A percentile compares a stretch with the other conserved stretches of the same genome.
Conservation (phyloP, 2,797 vertebrate genomes). For the Lutjanus campechanus region DNA sequence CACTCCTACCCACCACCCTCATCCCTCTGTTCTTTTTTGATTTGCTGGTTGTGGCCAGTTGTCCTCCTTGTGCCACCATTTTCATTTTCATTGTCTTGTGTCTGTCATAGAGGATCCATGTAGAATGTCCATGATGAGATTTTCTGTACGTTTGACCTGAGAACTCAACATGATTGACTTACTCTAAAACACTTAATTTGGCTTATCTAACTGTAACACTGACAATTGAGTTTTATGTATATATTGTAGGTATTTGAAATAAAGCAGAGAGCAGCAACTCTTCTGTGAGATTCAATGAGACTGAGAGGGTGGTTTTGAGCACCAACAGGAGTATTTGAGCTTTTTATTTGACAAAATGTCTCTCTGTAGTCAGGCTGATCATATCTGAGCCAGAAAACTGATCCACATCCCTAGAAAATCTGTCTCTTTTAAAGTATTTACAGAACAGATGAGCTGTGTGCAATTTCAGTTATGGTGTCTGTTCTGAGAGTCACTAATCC, state of each 20-base stretch:
- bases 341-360: not conserved
- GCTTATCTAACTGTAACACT: not conserved
- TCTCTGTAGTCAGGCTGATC: not conserved
- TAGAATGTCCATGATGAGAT: not conserved
- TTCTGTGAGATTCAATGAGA: not conserved
- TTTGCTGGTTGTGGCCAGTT: conserved; percentile 17
- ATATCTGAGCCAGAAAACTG: not conserved
- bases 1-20: conserved; percentile 17
- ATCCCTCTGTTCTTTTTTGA: conserved; percentile 11
- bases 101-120: conserved; percentile 12
- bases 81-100: conserved; percentile 49
- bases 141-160: not conserved
- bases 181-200: not conserved
- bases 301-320: not conserved
- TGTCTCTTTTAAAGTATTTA: not conserved
- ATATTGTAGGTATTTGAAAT: not conserved
- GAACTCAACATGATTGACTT: not conserved
- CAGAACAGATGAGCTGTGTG: not conserved
- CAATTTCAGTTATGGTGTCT: not conserved
- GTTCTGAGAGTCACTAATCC: conserved; percentile 5
- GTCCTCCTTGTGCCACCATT: conserved; percentile 36
- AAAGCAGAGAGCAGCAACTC: not conserved
- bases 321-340: not conserved
- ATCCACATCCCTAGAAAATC: not conserved
- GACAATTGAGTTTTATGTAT: not conserved